Evolutionary conservation across 2,113 vertebrate genomes (phyloP).

Genomic region (Nothobranchius kuhntae): DNA sequence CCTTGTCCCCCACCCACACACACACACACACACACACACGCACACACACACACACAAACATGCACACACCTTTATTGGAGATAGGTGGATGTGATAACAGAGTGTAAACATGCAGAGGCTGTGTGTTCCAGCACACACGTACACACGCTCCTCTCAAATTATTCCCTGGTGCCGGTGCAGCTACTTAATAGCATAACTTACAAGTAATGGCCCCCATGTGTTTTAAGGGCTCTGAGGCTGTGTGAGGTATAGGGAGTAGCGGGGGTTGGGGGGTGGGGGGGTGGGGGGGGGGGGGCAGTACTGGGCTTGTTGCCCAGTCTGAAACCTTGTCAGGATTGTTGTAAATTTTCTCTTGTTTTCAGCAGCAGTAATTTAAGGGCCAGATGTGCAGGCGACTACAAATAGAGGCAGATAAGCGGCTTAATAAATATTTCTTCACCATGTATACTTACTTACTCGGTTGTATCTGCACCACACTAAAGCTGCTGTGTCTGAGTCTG

Average conservation of each 20-base stretch:
- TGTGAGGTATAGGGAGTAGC: constrained; percentile 62
- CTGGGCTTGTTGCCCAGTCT: constrained; percentile 79
- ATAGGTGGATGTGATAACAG: constrained; percentile 70
- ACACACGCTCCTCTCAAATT: constrained; percentile 64
- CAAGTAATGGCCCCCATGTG: constrained; percentile 80
- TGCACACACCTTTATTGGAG: constrained; percentile 55
- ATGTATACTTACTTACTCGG: constrained; percentile 19
- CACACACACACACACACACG: constrained; percentile 43
- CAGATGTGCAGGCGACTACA: constrained; percentile 78
- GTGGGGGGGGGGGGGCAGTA: no score
- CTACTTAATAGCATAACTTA: constrained; percentile 65
- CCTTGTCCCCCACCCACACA: constrained; percentile 50
- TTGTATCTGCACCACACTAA: background rate
- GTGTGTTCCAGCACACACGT: constrained; percentile 51
- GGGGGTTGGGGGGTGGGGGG: no score
- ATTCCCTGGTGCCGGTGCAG: constrained; percentile 76
- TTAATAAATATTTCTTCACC: constrained; percentile 68
- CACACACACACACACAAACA: constrained; percentile 44
- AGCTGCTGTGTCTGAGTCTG: constrained; percentile 16
- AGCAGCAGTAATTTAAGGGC: constrained; percentile 76
- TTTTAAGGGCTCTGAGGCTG: constrained; percentile 73
- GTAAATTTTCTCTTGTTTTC: constrained; percentile 80
- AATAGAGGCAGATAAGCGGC: constrained; percentile 71
- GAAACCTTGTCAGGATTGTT: constrained; percentile 77
- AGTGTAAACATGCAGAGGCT: constrained; percentile 66